phyloP scores from a whole-genome alignment of 1,140 invertebrate species.

The Battus philenor region DNA sequence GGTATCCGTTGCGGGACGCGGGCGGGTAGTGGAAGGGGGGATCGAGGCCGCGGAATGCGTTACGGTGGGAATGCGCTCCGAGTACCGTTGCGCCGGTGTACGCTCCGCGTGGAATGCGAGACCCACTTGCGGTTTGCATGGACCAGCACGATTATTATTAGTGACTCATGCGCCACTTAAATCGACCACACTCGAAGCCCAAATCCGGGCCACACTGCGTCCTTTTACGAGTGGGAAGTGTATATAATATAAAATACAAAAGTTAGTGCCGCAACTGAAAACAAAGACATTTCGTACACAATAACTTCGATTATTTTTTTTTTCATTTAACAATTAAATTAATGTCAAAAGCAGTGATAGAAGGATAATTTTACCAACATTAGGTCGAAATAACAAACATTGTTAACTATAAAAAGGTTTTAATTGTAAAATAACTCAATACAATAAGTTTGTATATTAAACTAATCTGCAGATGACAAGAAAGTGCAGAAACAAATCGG shows the following conservation, averaged over 20 bases:
- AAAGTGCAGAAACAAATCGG: constrained; percentile 16
- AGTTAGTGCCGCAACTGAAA: too few species aligned
- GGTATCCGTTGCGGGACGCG: constrained; percentile 31
- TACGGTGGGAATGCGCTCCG: constrained; percentile 66
- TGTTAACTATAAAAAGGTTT: too few species aligned
- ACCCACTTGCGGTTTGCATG: constrained; percentile 61
- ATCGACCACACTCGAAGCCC: constrained; percentile 26
- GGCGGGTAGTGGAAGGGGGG: constrained; percentile 18
- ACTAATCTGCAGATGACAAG: constrained; percentile 15
- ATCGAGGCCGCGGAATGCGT: constrained; percentile 51
- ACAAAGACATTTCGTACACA: too few species aligned
- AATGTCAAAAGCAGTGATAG: too few species aligned
- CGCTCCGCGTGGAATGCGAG: constrained; percentile 63
- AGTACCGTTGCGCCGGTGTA: constrained; percentile 66
- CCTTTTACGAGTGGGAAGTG: constrained; percentile 2
- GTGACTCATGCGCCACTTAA: constrained; percentile 56
- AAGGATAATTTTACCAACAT: too few species aligned
- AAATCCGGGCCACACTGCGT: constrained; percentile 3
- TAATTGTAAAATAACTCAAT: background rate
- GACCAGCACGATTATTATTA: constrained; percentile 45
- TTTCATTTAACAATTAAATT: too few species aligned
- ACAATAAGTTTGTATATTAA: constrained; percentile 11
- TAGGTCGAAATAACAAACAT: too few species aligned
- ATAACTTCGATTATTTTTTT: too few species aligned
- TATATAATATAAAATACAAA: too few species aligned